Base-by-base conservation (phyloP, 2,113 vertebrate species). In the Cisticola juncidis region DNA sequence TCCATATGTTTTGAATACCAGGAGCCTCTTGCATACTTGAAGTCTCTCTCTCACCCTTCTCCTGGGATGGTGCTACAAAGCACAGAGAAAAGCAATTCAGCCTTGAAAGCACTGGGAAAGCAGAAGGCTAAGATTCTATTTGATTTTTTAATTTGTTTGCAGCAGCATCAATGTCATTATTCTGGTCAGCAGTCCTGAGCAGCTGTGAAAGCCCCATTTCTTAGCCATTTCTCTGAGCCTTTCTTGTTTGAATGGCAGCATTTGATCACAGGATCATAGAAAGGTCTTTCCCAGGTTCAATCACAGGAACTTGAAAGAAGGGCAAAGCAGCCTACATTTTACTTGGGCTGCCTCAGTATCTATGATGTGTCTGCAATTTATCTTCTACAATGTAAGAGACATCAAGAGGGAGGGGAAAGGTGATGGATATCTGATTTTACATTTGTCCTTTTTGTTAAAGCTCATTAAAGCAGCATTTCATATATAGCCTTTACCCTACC, bases 241-340 rank as follows among this genome's bases (percentile, higher is more conserved):
- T 90, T 96, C 54, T 87, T 74, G 36, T 93, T 62, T 90, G 91
- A 97, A 68, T 92, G 78, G 73, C 81, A 82, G 62, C 62, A 68
- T 91, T 95, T 96, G 87, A 92, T 96, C 88, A 86, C 68, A 88
- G 87, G 87, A 96, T 92, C 87, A 93, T 56, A 91, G 74, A 70
- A 94, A 86, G 71, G 64, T 93, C 85, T 93, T 95, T 88, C 64
- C 87, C 35, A 77, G 25, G 71, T 92, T 96, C 92, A 95, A 77
- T 93, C 68, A 73, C 47, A 58, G 62, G 60, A 76, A 95, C 81
- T 90, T 96, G 65, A 94, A 94, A 96, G 87, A 78, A 72, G 44
- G 20, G 60, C 76, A 76, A 92, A 83, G 33, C 58, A 95, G 62
- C 71, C 78, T 85, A 42, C 45, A 50, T 95, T 91, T 95, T 85